phyloP scores from a whole-genome alignment of 2,113 vertebrate species.

The Rhipidura dahli region DNA sequence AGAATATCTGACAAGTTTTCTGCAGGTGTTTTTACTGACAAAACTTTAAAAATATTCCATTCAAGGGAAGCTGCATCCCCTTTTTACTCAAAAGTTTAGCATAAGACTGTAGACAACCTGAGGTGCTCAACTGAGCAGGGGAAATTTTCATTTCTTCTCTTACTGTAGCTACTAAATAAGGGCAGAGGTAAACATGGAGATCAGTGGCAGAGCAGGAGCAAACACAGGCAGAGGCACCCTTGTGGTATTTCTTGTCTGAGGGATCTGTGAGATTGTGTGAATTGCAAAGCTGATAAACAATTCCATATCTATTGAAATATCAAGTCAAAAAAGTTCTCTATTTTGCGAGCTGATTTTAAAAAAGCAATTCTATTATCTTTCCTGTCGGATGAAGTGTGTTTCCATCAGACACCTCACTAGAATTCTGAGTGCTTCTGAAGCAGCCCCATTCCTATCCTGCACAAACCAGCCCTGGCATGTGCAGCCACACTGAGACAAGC shows the following conservation, averaged over 20 bases:
- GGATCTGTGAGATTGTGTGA: fast-evolving
- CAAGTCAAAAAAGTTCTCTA: constrained; percentile 14
- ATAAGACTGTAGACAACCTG: background rate
- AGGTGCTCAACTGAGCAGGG: background rate
- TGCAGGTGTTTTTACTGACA: background rate
- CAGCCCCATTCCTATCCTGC: fast-evolving
- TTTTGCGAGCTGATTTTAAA: background rate
- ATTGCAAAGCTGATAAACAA: background rate
- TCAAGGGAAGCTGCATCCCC: background rate
- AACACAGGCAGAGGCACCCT: background rate
- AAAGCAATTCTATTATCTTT: constrained; percentile 18
- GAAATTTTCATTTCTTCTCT: background rate
- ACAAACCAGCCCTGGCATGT: background rate
- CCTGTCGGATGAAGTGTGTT: background rate
- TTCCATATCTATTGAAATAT: background rate
- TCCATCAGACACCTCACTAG: background rate
- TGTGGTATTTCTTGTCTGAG: background rate
- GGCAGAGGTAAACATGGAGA: background rate
- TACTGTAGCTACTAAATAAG: background rate
- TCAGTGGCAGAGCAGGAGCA: background rate
- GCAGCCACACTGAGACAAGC: fast-evolving
- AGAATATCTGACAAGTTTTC: background rate
- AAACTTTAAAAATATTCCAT: background rate
- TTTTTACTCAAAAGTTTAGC: background rate
- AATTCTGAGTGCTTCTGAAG: background rate